A percentile compares a stretch with the other conserved stretches of the same genome.
Conservation (phyloP, 2,113 vertebrate species). For the Embiotoca jacksoni region DNA sequence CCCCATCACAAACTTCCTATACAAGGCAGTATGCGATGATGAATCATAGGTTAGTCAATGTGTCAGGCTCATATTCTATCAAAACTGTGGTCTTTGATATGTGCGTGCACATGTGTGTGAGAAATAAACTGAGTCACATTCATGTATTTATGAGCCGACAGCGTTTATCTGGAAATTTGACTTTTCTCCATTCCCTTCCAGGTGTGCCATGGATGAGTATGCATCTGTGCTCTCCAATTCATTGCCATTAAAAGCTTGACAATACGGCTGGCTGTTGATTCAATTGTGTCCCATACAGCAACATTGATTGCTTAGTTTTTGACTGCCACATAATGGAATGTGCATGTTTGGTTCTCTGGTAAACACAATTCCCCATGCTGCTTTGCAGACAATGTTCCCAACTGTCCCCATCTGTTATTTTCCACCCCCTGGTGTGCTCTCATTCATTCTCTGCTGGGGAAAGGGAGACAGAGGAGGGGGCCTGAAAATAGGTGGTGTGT, state of each 20-base stretch:
- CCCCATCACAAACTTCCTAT: constrained; percentile 41
- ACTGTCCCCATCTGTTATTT: constrained; percentile 69
- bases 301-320: constrained; percentile 58
- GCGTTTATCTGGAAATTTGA: constrained; percentile 34
- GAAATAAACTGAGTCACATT: constrained; percentile 18
- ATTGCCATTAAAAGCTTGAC: constrained; percentile 60
- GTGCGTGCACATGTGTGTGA: neutral
- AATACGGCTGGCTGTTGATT: constrained; percentile 56
- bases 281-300: constrained; percentile 47
- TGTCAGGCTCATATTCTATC: constrained; percentile 38
- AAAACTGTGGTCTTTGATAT: constrained; percentile 18
- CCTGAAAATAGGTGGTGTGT: constrained; percentile 54
- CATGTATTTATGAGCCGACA: constrained; percentile 10
- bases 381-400: constrained; percentile 65
- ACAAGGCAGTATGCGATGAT: constrained; percentile 32
- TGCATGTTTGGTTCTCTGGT: constrained; percentile 61
- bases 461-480: constrained; percentile 49
- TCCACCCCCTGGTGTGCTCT: constrained; percentile 50
- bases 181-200: constrained; percentile 32
- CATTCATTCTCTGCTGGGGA: constrained; percentile 63
- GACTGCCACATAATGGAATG: constrained; percentile 64
- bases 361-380: constrained; percentile 59
- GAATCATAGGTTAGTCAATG: constrained; percentile 72
- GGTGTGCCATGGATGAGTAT: constrained; percentile 33
- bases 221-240: constrained; percentile 17